Evolutionary conservation across 1,140 invertebrate genomes (phyloP).

Genomic region (Drosophila arizonae): DNA sequence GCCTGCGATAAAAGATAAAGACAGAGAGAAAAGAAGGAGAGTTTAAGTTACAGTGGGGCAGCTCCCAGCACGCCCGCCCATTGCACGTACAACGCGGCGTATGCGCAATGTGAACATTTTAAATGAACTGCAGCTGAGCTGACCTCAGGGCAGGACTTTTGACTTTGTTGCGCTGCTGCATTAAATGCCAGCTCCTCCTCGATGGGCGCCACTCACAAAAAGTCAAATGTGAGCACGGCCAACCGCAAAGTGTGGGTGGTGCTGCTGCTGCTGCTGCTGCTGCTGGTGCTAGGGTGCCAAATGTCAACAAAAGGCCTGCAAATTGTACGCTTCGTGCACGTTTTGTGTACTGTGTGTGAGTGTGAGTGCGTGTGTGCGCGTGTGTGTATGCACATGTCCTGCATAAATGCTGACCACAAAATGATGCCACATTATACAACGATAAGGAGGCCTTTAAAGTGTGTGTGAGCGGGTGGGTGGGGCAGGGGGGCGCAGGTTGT

Average conservation of each 20-base stretch:
- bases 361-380: slow-evolving; percentile 17
- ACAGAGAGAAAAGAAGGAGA: slow-evolving; percentile 1
- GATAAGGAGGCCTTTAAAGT: slow-evolving; percentile 15
- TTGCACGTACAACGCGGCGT: slow-evolving; percentile 8
- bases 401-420: slow-evolving; percentile 81
- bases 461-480: no score
- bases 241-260: slow-evolving; percentile 31
- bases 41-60: slow-evolving; percentile 7
- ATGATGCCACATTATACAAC: slow-evolving; percentile 80
- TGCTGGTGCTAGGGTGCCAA: slow-evolving; percentile 34
- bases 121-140: slow-evolving; percentile 28
- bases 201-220: slow-evolving; percentile 52
- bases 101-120: slow-evolving; percentile 29
- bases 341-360: slow-evolving; percentile 7
- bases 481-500: slow-evolving; percentile 13
- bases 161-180: slow-evolving; percentile 60
- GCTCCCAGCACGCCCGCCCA: background rate
- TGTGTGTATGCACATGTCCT: slow-evolving; percentile 58
- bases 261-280: slow-evolving; percentile 1
- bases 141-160: slow-evolving; percentile 52
- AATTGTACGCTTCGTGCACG: slow-evolving; percentile 34
- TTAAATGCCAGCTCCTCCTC: slow-evolving; percentile 68
- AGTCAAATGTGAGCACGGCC: slow-evolving; percentile 55
- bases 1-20: slow-evolving; percentile 4
- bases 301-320: slow-evolving; percentile 73